Percentiles rank a stretch among this genome's conserved stretches.
Conservation (phyloP, 2,113 vertebrate genomes). For the Psophia crepitans region DNA sequence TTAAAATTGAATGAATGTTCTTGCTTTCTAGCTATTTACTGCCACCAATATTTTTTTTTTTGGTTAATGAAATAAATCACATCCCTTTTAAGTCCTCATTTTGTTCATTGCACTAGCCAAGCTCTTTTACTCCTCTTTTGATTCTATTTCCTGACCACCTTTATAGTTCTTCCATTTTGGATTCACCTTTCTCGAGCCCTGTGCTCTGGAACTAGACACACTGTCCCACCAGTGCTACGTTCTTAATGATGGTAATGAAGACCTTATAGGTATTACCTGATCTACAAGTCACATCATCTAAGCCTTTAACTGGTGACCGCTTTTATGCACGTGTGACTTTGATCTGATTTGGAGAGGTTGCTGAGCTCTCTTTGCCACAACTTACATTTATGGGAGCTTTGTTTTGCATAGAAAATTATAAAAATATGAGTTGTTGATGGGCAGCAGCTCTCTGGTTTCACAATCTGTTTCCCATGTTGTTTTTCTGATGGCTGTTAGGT, state of each 20-base stretch:
- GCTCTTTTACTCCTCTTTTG: background rate
- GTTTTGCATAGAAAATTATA: background rate
- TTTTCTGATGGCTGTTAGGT: background rate
- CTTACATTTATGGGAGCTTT: background rate
- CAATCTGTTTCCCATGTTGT: background rate
- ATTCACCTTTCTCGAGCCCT: background rate
- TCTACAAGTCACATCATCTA: background rate
- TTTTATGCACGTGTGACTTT: fast-evolving
- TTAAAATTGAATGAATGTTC: background rate
- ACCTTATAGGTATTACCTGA: too few species aligned
- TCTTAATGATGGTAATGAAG: background rate
- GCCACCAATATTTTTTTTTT: too few species aligned
- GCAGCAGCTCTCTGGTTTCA: background rate
- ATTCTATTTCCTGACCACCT: background rate
- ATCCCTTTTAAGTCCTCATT: background rate
- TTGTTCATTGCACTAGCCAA: background rate
- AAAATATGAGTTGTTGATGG: background rate
- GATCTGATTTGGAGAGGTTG: background rate
- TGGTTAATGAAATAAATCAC: too few species aligned
- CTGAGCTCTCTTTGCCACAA: background rate
- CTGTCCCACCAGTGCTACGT: too few species aligned
- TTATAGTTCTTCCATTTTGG: background rate
- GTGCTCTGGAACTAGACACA: background rate
- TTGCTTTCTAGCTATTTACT: background rate
- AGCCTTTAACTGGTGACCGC: background rate